Percentiles rank a stretch among this genome's conserved stretches.
These are phyloP conservation scores for Sitodiplosis mosellana DNA, from an alignment of 1,140 invertebrate genomes.

Conservation along the genomic window DNA sequence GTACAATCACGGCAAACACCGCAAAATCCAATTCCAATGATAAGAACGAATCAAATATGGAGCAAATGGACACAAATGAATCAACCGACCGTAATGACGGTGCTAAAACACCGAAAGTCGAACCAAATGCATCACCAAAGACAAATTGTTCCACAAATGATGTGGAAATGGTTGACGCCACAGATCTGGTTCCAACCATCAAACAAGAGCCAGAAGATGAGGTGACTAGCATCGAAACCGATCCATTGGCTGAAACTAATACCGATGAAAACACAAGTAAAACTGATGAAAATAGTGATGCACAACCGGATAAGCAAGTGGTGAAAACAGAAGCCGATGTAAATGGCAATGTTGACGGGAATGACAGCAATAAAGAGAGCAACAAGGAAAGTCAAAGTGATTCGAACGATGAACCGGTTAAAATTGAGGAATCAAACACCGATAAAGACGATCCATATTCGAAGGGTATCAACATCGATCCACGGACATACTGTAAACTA, in stretches of 20 bases:
- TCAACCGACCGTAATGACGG: background rate
- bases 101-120: too few species aligned
- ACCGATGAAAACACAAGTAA: background rate
- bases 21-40: too few species aligned
- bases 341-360: background rate
- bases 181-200: too few species aligned
- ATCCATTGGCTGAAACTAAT: background rate
- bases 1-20: slow-evolving; percentile 6
- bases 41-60: too few species aligned
- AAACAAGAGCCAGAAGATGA: background rate
- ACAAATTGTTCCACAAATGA: too few species aligned
- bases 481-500: slow-evolving; percentile 80
- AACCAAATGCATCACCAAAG: too few species aligned
- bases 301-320: background rate
- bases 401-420: slow-evolving; percentile 5
- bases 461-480: slow-evolving; percentile 51
- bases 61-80: background rate
- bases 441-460: slow-evolving; percentile 11
- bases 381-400: slow-evolving; percentile 7
- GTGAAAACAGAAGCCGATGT: background rate
- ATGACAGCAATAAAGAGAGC: background rate
- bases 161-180: too few species aligned
- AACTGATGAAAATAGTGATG: background rate
- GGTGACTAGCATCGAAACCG: background rate
- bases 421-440: slow-evolving; percentile 8